Evolutionary conservation across 1,140 invertebrate genomes (phyloP), one percentile per base, ranked within the genome.

Genomic region (Heliconius nattereri): DNA sequence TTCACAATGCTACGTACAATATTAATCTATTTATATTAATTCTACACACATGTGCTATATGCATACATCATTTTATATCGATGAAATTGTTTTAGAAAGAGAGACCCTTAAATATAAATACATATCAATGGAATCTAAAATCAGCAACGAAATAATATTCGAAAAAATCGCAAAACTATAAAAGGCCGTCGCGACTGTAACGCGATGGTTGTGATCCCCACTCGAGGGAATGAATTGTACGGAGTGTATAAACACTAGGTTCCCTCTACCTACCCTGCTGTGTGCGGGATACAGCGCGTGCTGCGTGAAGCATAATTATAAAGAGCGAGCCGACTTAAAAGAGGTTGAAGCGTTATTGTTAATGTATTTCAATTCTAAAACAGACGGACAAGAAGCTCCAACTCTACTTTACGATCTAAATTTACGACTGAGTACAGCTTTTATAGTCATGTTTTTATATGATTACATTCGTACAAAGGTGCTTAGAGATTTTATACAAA

Each of bases 321-420:
- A 66, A 66, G 60, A 66, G 11, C 23, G 60, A 16, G 60, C 60
- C 19, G 26, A 66, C 9, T 66, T 29, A 0, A 23, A 66, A 23
- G 57, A 23, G 20, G 1, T 70, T 29, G 29, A 74, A 75, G 73
- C 78, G 26, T 75, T 71, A 37, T 35, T 78, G 76, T 78, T 78
- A 78, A 78, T 78, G 32, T 79, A 71, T 71, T 19, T 71, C 73
- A 79, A 84, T 83, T 81, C 75, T 82, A 82, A 86, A 85, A 81
- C 82, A 78, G 81, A 84, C 81, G 73, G 82, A 75, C 85, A 84
- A 83, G 81, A 11, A 66, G 23, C 60, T 66, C 60, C 60, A 66
- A 66, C 9, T 66, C 60, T 66, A 66, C 78, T 60, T 73, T 76
- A 80, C 32, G 80, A 75, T 80, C 75, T 82, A 72, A 40, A 60